Conservation (phyloP, 2,888 invertebrate genomes). For the Phymatocera aterrima region DNA sequence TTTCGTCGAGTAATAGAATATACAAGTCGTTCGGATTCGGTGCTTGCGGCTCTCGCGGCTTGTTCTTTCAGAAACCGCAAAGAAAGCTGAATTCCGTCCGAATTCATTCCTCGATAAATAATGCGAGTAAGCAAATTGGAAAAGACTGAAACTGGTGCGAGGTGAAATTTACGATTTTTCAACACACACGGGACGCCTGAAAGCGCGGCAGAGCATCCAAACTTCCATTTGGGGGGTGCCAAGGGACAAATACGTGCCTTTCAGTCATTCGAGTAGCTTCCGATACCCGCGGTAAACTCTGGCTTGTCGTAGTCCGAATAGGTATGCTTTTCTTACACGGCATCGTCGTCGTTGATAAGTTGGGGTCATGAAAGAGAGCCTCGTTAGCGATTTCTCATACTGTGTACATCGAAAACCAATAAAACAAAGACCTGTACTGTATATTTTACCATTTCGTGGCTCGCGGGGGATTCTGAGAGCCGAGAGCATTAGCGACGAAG, state of each 20-base stretch:
- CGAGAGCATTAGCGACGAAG: slow-evolving; percentile 31
- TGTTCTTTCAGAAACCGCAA: neutral
- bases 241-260: slow-evolving; percentile 26
- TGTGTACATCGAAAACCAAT: slow-evolving; percentile 34
- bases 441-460: neutral
- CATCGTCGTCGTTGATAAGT: neutral
- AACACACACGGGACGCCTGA: neutral
- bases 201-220: neutral
- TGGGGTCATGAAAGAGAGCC: neutral
- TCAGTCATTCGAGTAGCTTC: neutral
- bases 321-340: neutral
- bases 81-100: neutral
- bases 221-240: neutral
- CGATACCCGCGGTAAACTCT: neutral
- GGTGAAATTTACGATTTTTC: neutral
- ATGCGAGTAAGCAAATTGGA: neutral
- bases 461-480: neutral
- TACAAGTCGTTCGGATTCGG: no score
- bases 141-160: neutral
- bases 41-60: neutral
- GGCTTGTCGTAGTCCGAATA: neutral
- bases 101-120: slow-evolving; percentile 2
- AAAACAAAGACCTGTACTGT: slow-evolving; percentile 7
- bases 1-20: neutral
- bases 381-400: neutral